Evolutionary conservation across 2,113 vertebrate genomes (phyloP).

Genomic region (Corvus moneduloides): DNA sequence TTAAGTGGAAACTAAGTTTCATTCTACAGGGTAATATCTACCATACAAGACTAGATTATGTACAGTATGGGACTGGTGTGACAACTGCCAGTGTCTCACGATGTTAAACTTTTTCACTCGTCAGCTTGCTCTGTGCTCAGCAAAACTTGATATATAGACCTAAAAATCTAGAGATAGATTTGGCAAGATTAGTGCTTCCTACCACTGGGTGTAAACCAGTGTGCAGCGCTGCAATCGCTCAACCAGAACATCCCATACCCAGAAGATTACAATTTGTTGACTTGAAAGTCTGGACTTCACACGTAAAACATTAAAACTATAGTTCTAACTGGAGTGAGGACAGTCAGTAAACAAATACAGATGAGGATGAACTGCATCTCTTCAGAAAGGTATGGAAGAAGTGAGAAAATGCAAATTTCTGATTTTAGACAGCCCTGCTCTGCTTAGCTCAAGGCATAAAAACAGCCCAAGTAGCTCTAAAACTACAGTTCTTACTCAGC

Average conservation of each 20-base stretch:
- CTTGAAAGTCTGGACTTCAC: slow-evolving; percentile 33
- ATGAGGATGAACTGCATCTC: slow-evolving; percentile 47
- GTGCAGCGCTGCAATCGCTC: neutral
- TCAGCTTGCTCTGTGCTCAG: neutral
- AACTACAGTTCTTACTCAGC: neutral
- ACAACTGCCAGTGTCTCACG: neutral
- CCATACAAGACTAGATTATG: slow-evolving; percentile 19
- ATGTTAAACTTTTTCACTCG: neutral
- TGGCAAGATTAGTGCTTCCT: slow-evolving; percentile 36
- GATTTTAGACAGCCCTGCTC: slow-evolving; percentile 5
- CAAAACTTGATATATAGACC: neutral
- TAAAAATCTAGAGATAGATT: neutral
- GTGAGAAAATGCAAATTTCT: neutral
- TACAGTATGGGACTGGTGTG: slow-evolving; percentile 47
- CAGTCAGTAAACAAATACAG: slow-evolving; percentile 33
- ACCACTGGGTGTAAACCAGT: neutral
- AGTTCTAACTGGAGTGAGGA: slow-evolving; percentile 41
- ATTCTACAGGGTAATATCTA: neutral
- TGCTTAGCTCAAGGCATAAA: slow-evolving; percentile 19
- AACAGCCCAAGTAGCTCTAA: slow-evolving; percentile 15
- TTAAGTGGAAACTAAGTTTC: slow-evolving; percentile 51
- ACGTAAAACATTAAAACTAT: slow-evolving; percentile 12
- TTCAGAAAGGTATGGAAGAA: slow-evolving; percentile 47
- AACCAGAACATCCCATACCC: slow-evolving; percentile 13
- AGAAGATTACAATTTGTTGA: neutral